Evolutionary conservation across 2,113 vertebrate species (phyloP).

Genomic region (Gymnorhina tibicen): DNA sequence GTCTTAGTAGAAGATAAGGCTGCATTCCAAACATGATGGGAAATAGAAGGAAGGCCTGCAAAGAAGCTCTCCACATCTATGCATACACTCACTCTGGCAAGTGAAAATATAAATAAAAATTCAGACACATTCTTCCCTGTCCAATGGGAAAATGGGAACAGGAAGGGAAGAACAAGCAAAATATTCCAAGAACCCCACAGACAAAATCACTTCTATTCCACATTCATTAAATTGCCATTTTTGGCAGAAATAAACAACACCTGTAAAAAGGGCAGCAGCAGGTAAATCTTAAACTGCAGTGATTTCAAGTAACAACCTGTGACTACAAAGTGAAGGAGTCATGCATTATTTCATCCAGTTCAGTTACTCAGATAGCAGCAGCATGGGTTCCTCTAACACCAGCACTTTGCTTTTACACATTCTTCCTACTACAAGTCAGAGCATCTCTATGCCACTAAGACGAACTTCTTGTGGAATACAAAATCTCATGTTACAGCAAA

Average conservation of each 20-base stretch:
- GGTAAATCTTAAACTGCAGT: background rate
- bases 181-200: background rate
- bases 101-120: background rate
- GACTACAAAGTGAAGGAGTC: background rate
- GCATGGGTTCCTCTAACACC: background rate
- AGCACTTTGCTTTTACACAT: background rate
- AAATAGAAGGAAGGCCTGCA: background rate
- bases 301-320: background rate
- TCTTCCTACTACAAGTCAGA: background rate
- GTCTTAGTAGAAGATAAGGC: background rate
- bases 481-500: background rate
- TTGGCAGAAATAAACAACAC: background rate
- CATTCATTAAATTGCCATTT: background rate
- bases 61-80: background rate
- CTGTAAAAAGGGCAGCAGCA: background rate
- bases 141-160: background rate
- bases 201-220: background rate
- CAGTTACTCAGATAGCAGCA: background rate
- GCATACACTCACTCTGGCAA: background rate
- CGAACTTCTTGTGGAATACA: background rate
- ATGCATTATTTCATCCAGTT: background rate
- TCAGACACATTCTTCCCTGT: background rate
- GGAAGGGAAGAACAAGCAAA: background rate
- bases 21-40: background rate
- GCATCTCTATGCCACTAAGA: background rate